Conservation (phyloP, 2,888 invertebrate genomes). For the Halictus quadricinctus region DNA sequence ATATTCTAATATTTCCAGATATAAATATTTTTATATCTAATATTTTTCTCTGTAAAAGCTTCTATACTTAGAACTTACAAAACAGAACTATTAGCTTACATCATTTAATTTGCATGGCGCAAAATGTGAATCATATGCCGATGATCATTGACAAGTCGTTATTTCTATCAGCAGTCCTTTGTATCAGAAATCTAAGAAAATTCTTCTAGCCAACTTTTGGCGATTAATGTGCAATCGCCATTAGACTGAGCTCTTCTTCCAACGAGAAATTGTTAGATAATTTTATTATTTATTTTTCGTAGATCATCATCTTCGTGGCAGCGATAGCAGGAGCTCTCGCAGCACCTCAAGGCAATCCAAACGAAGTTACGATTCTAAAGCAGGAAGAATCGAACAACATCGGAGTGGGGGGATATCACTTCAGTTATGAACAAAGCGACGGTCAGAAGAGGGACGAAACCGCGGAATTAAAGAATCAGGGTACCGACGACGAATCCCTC, state of each 20-base stretch:
- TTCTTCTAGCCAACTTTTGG: background rate
- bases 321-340: conserved; percentile 69
- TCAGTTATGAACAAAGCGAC: conserved; percentile 81
- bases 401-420: conserved; percentile 80
- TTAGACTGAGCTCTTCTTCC: background rate
- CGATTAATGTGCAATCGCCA: background rate
- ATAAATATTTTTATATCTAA: no score
- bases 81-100: no score
- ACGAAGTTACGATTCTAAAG: conserved; percentile 77
- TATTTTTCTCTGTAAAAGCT: no score
- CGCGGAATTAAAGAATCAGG: conserved; percentile 78
- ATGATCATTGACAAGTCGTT: no score
- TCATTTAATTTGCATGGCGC: no score
- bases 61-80: no score
- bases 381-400: conserved; percentile 81
- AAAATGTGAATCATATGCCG: no score
- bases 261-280: background rate
- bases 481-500: conserved; percentile 79
- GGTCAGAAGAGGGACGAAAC: conserved; percentile 81
- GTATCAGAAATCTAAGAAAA: background rate
- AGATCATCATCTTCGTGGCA: conserved; percentile 69
- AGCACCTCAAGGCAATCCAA: conserved; percentile 77
- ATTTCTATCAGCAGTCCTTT: background rate
- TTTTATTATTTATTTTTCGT: background rate
- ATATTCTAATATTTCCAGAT: no score